Base-by-base conservation (phyloP, 1,140 invertebrate species). In the Penaeus vannamei region DNA sequence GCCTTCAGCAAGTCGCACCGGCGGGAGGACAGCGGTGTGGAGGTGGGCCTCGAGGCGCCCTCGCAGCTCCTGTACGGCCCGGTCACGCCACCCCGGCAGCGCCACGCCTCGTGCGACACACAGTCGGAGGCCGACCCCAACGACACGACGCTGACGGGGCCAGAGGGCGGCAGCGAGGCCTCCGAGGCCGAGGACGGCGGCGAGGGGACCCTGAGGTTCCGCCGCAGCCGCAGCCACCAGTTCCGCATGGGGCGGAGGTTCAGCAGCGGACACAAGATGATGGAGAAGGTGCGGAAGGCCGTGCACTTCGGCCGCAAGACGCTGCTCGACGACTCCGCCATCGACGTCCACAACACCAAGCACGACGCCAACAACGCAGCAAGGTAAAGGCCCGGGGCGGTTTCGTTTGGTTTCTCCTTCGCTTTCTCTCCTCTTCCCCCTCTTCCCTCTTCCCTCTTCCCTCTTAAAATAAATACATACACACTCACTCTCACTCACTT, bases 231-330 rank as follows among this genome's bases (percentile, higher is more conserved):
- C 29, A 84, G 64, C 82, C 87, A 89, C 60, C 87, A 89, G 82
- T 84, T 89, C 32, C 82, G 87, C 23, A 53, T 89, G 17, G 87
- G 59, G 14, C 36, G 81, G 53, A 36, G 87, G 69, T 89, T 84
- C 87, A 89, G 82, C 69, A 66, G 82, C 69, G 80, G 87, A 19
- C 82, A 84, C 80, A 84, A 84, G 69, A 89, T 89, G 87, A 36
- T 89, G 32, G 60, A 76, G 82, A 84, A 79, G 72, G 84, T 89
- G 69, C 72, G 76, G 82, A 72, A 89, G 32, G 87, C 32, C 2
- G 59, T 89, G 26, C 87, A 89, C 60, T 84, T 89, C 60, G 87
- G 87, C 87, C 42, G 36, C 4, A 89, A 84, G 82, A 77, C 60
- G 12, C 69, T 17, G 14, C 22, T 22, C 26, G 82, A 76, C 10